Evolutionary conservation across 2,888 invertebrate genomes (phyloP), one percentile per base, ranked within the genome.

Genomic region (Drosophila paranaensis): DNA sequence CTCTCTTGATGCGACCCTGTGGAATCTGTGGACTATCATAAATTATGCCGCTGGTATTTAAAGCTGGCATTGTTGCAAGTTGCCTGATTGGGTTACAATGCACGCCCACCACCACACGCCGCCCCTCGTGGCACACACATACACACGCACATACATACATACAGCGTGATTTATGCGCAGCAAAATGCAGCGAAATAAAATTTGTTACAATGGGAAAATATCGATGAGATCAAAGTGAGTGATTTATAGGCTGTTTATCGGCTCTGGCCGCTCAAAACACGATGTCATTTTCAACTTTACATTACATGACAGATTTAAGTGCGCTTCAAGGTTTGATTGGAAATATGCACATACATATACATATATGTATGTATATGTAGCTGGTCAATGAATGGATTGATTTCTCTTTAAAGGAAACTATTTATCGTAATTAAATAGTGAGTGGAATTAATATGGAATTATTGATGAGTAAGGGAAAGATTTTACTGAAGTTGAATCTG

Each of bases 241-340:
- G 87, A 85, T 85, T 88, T 85, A 85, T 85, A 60, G 81, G 74
- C 79, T 77, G 71, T 87, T 83, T 86, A 84, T 83, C 79, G 74
- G 72, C 66, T 54, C 46, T 53, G 55, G 30, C 20, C 55, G 27
- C 53, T 13, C 60, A 56, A 60, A 82, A 85, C 88, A 78, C 77
- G 63, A 74, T 78, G 78, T 78, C 79, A 79, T 79, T 72, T 72
- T 79, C 61, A 72, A 54, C 72, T 54, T 62, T 56, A 71, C 81
- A 76, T 79, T 68, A 60, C 71, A 79, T 75, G 76, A 68, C 76
- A 71, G 37, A 46, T 65, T 75, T 53, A 71, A 77, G 62, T 40
- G 65, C 42, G 40, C 14, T 50, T 50, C 39, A 46, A 48, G 63
- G 50, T 45, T 58, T 57, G 27, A 54, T 50, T 37, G 30, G 16